Evolutionary conservation across 2,797 vertebrate genomes (phyloP), one percentile per base, ranked within the genome.

Genomic region (Bucorvus abyssinicus): DNA sequence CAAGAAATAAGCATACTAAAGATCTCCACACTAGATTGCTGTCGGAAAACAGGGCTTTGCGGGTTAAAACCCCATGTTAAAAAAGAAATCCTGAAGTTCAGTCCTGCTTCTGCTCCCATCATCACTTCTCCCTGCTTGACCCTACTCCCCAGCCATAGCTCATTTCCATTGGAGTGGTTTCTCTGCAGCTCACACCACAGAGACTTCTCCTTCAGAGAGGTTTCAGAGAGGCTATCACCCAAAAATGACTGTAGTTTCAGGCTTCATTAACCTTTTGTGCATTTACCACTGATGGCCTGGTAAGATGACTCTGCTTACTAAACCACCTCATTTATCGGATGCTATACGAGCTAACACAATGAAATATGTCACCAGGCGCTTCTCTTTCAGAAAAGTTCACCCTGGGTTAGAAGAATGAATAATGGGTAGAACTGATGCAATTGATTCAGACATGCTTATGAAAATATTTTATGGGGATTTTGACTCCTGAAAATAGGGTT

Each of bases 241-340:
- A 86, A 89, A 96, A 93, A 93, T 73, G n/a, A 56, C 32, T 78
- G 50, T 44, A 81, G 84, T 78, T 94, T 88, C 84, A 92, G 73
- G 27, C 76, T 93, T 93, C 87, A 63, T 90, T 93, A 88, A 93
- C 45, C 55, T 94, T 88, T 89, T 64, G 50, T 76, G 69, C 47
- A 93, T 93, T 94, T 91, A 91, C 27, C 86, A 73, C 57, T 59
- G 53, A 68, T 71, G 42, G 78, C 17, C 34, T 77, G 30, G 68
- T 85, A 74, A 42, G 27, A n/a, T n/a, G 2, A 4, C 75, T 87
- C 34, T 89, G 79, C 65, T 95, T 95, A 75, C 90, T 75, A 89
- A 91, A 93, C 75, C 29, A n/a, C 61, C 94, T 73, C 71, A 87
- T 89, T 93, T 91, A 81, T 55, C 6, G 22, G 38, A 47, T 47